Conservation (phyloP, 2,888 invertebrate species). For the Melieria omissa region DNA sequence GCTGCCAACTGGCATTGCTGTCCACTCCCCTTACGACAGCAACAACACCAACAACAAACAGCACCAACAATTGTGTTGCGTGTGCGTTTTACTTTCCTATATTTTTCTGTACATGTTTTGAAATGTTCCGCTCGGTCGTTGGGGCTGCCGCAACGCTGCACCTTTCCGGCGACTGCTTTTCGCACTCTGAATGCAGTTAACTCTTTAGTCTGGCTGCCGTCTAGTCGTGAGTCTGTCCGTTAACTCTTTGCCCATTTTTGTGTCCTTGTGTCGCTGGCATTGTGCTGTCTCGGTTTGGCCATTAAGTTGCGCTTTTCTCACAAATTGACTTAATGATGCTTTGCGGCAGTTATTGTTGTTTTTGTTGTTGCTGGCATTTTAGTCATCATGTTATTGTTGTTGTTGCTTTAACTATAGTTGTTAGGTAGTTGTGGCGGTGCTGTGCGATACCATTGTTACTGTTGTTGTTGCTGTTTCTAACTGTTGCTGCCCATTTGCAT, state of each 20-base stretch:
- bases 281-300: slow-evolving; percentile 45
- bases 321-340: slow-evolving; percentile 62
- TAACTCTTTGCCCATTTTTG: not conserved
- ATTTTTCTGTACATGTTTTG: too few species aligned
- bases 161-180: too few species aligned
- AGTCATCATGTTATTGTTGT: not conserved
- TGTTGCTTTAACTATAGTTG: slow-evolving; percentile 10
- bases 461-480: slow-evolving; percentile 46
- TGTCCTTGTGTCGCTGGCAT: not conserved
- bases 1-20: too few species aligned
- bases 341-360: slow-evolving; percentile 25
- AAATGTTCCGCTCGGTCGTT: too few species aligned
- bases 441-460: slow-evolving; percentile 15
- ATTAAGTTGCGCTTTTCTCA: slow-evolving; percentile 56
- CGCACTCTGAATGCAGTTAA: too few species aligned
- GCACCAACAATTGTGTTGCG: too few species aligned
- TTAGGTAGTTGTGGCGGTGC: not conserved
- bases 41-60: too few species aligned
- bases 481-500: slow-evolving; percentile 32
- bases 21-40: too few species aligned
- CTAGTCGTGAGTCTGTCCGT: not conserved
- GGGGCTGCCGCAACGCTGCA: too few species aligned
- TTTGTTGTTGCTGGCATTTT: not conserved
- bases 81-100: too few species aligned
- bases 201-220: too few species aligned